Percentiles rank a stretch among this genome's conserved stretches.
These are phyloP conservation scores for Colostygia pectinataria DNA, from an alignment of 2,888 invertebrate species.

Conservation along the genomic window DNA sequence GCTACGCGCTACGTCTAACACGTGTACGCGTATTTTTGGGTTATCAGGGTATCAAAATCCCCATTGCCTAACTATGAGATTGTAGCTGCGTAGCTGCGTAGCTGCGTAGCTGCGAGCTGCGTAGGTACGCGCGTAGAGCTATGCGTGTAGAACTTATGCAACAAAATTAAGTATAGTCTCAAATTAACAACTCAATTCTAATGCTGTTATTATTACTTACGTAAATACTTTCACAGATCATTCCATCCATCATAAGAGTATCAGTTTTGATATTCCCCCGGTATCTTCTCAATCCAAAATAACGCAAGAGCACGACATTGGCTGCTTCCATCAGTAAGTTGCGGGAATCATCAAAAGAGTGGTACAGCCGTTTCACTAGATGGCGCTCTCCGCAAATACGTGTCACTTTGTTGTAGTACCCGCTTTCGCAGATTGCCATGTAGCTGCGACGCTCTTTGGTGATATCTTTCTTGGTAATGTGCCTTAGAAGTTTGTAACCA, in stretches of 20 bases:
- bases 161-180: too few species aligned
- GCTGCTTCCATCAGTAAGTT: conserved; percentile 85
- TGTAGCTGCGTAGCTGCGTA: too few species aligned
- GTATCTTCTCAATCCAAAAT: conserved; percentile 79
- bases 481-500: conserved; percentile 47
- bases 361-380: conserved; percentile 73
- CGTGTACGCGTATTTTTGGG: too few species aligned
- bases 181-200: too few species aligned
- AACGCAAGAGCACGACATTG: conserved; percentile 83
- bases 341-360: conserved; percentile 72
- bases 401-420: conserved; percentile 81
- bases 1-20: too few species aligned
- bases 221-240: conserved; percentile 83
- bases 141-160: too few species aligned
- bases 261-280: conserved; percentile 81
- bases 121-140: too few species aligned
- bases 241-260: conserved; percentile 83
- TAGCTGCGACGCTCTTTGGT: conserved; percentile 80
- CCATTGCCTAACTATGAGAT: too few species aligned
- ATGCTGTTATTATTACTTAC: conserved; percentile 61
- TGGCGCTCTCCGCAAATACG: conserved; percentile 71
- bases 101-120: too few species aligned
- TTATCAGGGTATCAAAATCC: too few species aligned
- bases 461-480: conserved; percentile 64
- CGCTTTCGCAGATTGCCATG: conserved; percentile 78